Evolutionary conservation across 2,888 invertebrate species (phyloP).

Genomic region (Nipponacmea schrenckii): DNA sequence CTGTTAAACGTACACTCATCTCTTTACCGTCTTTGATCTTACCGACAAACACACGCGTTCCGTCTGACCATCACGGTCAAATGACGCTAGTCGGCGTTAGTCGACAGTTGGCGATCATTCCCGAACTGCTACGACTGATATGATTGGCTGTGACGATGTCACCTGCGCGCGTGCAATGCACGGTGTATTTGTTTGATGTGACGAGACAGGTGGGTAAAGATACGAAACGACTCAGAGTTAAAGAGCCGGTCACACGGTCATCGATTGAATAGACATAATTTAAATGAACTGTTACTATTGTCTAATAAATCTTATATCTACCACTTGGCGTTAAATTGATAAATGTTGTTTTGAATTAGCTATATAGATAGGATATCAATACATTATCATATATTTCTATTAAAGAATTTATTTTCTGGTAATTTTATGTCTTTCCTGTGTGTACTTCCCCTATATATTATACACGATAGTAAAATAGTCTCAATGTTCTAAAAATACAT

Average conservation of each 20-base stretch:
- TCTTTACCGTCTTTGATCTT: background rate
- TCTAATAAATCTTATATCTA: background rate
- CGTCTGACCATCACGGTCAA: background rate
- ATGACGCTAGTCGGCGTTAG: background rate
- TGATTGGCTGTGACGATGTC: background rate
- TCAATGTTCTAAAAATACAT: too few species aligned
- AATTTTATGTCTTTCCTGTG: too few species aligned
- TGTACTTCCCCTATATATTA: too few species aligned
- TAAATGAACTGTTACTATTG: background rate
- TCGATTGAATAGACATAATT: too few species aligned
- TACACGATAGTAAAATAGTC: too few species aligned
- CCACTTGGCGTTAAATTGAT: too few species aligned
- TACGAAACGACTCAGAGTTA: background rate
- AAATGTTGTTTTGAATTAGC: too few species aligned
- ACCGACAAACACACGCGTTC: background rate
- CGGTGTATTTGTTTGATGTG: background rate
- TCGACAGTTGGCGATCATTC: background rate
- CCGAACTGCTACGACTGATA: background rate
- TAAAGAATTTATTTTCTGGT: too few species aligned
- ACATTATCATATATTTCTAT: too few species aligned
- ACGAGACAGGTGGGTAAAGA: background rate
- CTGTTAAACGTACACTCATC: background rate
- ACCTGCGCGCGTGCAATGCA: conserved; percentile 1
- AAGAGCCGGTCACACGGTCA: too few species aligned
- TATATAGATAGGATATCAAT: too few species aligned